Conservation (phyloP, 2,113 vertebrate genomes). For the Camelus bactrianus region DNA sequence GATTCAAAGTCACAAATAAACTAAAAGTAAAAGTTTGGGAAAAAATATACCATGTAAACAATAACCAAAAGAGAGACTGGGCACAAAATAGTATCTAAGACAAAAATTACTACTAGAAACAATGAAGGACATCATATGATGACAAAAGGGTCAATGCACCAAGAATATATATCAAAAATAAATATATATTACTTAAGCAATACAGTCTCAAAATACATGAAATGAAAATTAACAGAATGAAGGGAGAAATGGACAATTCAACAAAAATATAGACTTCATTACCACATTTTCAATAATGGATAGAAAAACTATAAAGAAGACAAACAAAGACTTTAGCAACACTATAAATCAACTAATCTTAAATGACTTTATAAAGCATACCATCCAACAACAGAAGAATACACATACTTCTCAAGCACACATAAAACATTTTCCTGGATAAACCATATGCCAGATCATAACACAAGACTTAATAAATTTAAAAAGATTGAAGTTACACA, state of each 20-base stretch:
- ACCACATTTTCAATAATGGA: not conserved
- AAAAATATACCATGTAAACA: too few species aligned
- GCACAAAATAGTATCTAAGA: too few species aligned
- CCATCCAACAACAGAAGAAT: too few species aligned
- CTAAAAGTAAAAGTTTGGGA: too few species aligned
- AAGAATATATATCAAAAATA: not conserved
- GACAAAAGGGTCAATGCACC: not conserved
- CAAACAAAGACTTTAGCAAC: not conserved
- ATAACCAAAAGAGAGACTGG: too few species aligned
- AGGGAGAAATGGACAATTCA: not conserved
- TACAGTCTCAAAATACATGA: not conserved
- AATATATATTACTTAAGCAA: not conserved
- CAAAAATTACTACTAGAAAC: too few species aligned
- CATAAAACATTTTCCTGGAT: too few species aligned
- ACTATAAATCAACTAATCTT: not conserved
- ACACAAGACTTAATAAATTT: too few species aligned
- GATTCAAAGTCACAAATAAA: too few species aligned
- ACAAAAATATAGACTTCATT: not conserved
- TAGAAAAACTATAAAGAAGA: not conserved
- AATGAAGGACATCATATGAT: not conserved
- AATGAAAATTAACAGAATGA: not conserved
- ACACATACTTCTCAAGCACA: too few species aligned
- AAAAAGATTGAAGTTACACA: not conserved
- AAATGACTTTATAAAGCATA: not conserved
- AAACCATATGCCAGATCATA: too few species aligned